Percentiles rank a stretch among this genome's conserved stretches.
phyloP scores from a whole-genome alignment of 2,797 vertebrate species.

The Acanthornis magna region DNA sequence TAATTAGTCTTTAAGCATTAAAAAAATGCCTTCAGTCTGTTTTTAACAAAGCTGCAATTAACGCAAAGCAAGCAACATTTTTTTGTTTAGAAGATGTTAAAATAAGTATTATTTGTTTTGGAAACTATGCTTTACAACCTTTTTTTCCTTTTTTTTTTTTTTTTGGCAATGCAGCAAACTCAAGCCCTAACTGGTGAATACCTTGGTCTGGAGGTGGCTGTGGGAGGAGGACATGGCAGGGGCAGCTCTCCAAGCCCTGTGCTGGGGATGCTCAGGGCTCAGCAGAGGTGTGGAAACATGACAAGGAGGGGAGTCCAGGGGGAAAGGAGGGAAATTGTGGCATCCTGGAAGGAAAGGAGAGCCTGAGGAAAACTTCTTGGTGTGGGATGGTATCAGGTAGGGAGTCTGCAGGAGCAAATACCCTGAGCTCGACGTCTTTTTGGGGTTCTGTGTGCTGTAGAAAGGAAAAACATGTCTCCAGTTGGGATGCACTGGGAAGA shows the following conservation, averaged over 20 bases:
- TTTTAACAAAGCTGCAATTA: not conserved
- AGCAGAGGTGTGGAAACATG: fast-evolving
- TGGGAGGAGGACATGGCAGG: not conserved
- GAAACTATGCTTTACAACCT: not conserved
- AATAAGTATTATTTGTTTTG: not conserved
- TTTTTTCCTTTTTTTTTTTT: no score
- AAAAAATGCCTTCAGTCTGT: not conserved
- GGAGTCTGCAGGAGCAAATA: not conserved
- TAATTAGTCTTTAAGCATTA: not conserved
- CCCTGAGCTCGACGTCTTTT: fast-evolving
- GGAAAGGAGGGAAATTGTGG: not conserved
- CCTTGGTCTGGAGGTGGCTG: not conserved
- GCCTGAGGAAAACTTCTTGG: not conserved
- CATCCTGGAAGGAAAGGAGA: not conserved
- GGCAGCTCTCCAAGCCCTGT: not conserved
- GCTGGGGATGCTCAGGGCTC: not conserved
- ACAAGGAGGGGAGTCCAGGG: fast-evolving
- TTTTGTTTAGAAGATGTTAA: not conserved
- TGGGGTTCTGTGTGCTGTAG: not conserved
- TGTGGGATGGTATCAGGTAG: fast-evolving
- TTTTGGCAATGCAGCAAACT: not conserved
- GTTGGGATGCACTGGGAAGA: not conserved
- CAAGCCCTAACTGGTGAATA: not conserved
- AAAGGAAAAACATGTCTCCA: not conserved
- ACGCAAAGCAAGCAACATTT: not conserved